phyloP scores from a whole-genome alignment of 2,888 invertebrate genomes.

The Lypha dubia region DNA sequence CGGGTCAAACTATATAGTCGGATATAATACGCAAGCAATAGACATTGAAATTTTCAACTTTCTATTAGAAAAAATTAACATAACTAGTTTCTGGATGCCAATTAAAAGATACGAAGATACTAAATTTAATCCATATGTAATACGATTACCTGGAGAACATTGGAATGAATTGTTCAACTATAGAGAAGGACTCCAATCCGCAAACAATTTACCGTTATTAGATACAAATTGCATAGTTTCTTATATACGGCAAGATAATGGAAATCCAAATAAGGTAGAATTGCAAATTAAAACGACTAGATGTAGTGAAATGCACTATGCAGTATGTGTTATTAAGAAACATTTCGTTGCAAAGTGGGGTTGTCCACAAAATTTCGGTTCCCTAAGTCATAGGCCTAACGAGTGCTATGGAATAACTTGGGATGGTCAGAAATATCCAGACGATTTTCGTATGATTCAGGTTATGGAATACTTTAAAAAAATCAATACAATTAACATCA shows the following conservation, averaged over 20 bases:
- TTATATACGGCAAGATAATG: conserved; percentile 7
- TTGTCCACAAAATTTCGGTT: conserved; percentile 76
- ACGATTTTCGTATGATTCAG: conserved; percentile 68
- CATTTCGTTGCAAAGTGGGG: conserved; percentile 74
- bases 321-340: conserved; percentile 77
- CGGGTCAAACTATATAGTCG: conserved; percentile 76
- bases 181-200: conserved; percentile 47
- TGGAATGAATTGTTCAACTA: conserved; percentile 77
- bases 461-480: conserved; percentile 75
- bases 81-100: conserved; percentile 84
- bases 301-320: conserved; percentile 74
- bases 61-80: conserved; percentile 73
- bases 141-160: conserved; percentile 84
- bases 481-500: conserved; percentile 72
- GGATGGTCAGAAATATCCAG: conserved; percentile 71
- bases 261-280: neutral
- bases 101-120: conserved; percentile 81
- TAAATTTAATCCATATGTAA: conserved; percentile 83
- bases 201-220: conserved; percentile 71
- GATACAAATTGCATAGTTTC: conserved; percentile 76
- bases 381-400: conserved; percentile 76
- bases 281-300: conserved; percentile 73
- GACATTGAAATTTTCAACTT: conserved; percentile 78
- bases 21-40: conserved; percentile 22
- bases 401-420: conserved; percentile 78